A percentile compares a stretch with the other conserved stretches of the same genome.
Evolutionary conservation across 2,888 invertebrate species (phyloP).

Genomic region (Ectemnius lituratus): DNA sequence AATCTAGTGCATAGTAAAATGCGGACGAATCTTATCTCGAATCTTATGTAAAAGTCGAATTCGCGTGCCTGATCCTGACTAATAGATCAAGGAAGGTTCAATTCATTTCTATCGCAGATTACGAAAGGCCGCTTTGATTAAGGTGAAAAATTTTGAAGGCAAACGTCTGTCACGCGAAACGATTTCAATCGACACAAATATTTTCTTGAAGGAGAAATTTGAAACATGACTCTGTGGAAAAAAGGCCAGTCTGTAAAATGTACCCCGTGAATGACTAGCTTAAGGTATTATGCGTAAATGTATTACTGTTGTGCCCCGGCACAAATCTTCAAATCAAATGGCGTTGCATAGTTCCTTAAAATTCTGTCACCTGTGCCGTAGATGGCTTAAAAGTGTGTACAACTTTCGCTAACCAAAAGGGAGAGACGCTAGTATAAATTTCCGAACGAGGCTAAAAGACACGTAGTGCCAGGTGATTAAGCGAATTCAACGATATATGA

Average conservation of each 20-base stretch:
- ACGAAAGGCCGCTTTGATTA: constrained; percentile 11
- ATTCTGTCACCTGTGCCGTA: constrained; percentile 21
- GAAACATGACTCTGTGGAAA: constrained; percentile 32
- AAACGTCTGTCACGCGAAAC: background rate
- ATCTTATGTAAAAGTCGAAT: background rate
- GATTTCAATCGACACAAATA: background rate
- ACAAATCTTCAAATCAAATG: constrained; percentile 44
- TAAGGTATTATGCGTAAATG: constrained; percentile 72
- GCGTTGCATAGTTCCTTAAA: constrained; percentile 46
- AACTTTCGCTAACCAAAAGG: background rate
- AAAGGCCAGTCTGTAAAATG: constrained; percentile 62
- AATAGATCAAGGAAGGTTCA: background rate
- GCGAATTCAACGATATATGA: background rate
- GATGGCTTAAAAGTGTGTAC: constrained; percentile 9
- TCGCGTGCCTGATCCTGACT: background rate
- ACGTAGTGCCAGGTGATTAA: no score
- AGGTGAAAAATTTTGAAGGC: background rate
- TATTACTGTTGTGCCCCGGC: constrained; percentile 50
- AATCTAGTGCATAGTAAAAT: constrained; percentile 18
- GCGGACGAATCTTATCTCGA: constrained; percentile 4
- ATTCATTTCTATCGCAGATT: background rate
- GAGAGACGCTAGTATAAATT: no score
- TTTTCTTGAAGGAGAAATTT: background rate
- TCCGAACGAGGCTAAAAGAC: no score
- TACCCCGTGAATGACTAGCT: constrained; percentile 72